These are phyloP conservation scores for Ptilodon capucinus DNA, from an alignment of 2,888 invertebrate genomes.

Conservation along the genomic window DNA sequence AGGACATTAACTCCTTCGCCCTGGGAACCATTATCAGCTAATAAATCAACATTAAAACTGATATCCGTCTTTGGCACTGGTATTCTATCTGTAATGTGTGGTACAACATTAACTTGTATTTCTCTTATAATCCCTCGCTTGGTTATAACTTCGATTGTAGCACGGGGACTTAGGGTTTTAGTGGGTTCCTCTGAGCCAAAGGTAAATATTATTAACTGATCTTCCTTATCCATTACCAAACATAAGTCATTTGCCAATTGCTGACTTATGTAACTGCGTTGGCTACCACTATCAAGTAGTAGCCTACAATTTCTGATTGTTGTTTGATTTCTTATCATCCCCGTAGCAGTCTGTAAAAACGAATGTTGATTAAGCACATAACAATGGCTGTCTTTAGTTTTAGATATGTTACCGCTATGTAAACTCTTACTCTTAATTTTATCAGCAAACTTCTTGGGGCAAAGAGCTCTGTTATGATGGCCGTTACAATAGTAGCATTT, in stretches of 20 bases:
- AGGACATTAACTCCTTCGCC: constrained; percentile 8
- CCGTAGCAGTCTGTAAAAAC: too few relatives aligned
- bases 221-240: background rate
- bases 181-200: background rate
- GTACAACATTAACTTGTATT: background rate
- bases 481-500: background rate
- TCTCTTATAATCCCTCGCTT: background rate
- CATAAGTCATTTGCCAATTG: background rate
- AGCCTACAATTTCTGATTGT: background rate
- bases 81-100: background rate
- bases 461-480: background rate
- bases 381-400: background rate
- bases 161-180: background rate
- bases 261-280: background rate
- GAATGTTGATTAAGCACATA: too few relatives aligned
- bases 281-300: background rate
- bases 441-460: background rate
- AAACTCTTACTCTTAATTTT: background rate
- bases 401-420: background rate
- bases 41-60: background rate
- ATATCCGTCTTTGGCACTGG: background rate
- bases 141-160: background rate
- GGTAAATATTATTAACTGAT: background rate
- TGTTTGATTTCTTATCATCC: background rate
- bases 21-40: background rate